Base-by-base conservation (phyloP, 2,888 invertebrate species). In the Lasioglossum malachurum region DNA sequence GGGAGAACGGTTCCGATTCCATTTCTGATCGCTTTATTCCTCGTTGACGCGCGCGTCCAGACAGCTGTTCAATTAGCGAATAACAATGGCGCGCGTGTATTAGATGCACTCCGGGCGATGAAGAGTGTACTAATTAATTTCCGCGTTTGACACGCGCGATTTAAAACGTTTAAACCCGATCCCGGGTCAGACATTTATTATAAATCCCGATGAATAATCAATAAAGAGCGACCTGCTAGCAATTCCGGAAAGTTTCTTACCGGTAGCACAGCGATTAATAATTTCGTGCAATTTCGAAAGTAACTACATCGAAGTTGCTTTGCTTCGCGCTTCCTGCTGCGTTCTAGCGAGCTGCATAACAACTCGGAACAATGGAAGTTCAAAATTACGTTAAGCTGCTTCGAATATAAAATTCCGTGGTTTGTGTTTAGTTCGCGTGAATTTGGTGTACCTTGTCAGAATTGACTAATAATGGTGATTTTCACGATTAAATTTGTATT, bases 251-350 rank as follows among this genome's bases (percentile, higher is more conserved):
- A 78, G 41, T 53, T 78, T 19, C 14, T 16, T 19, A 27, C 10
- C 38, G 46, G 23, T 19, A 19, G 27, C 49, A 19, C 27, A 38
- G 27, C 27, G 19, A 71, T 27, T 53, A 49, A 38, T 75, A 78
- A 78, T 78, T 71, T n/a, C 19, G 69, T 4, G n/a, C n/a, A 35
- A 46, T 46, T 77, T 19, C 31, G 69, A 69, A 77, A 69, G 46
- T 46, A 64, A 64, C 64, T 64, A 31, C 64, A 31, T 35, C 49
- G 1, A 31, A 53, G 67, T 69, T 57, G 38, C 38, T 75, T n/a
- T 35, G 53, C 38, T 38, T 14, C 38, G n/a, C 74, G 74, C 35
- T 53, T 23, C 53, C 49, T 38, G 23, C 23, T 19, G 35, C 74
- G 10, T 49, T 27, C 35, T 10, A 38, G 35, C 35, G 10, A 69